A percentile compares a stretch with the other conserved stretches of the same genome.
Evolutionary conservation across 2,888 invertebrate genomes (phyloP).

Genomic region (Conistra vaccinii): DNA sequence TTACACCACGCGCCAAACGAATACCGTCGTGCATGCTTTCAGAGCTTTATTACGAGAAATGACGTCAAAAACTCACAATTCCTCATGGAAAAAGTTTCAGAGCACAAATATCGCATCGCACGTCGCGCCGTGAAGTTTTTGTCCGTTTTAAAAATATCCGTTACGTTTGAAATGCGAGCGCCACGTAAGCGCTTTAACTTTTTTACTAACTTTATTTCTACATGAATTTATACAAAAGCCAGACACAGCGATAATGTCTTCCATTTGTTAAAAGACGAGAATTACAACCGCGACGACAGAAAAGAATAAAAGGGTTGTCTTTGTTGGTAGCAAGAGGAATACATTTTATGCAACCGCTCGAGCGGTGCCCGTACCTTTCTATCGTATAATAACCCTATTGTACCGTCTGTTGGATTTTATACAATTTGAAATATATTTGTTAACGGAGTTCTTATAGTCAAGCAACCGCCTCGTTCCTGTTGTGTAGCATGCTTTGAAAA

Average conservation of each 20-base stretch:
- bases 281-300: conserved; percentile 85
- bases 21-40: conserved; percentile 48
- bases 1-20: conserved; percentile 64
- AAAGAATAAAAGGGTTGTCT: conserved; percentile 86
- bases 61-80: conserved; percentile 65
- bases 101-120: conserved; percentile 71
- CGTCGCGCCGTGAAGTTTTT: conserved; percentile 74
- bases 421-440: conserved; percentile 49
- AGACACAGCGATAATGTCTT: conserved; percentile 87
- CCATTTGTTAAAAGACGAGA: conserved; percentile 88
- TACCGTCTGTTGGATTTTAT: conserved; percentile 67
- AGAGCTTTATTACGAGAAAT: conserved; percentile 43
- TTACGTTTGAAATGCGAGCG: conserved; percentile 81
- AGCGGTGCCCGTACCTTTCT: conserved; percentile 75
- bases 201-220: conserved; percentile 85
- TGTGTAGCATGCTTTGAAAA: conserved; percentile 4
- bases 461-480: conserved; percentile 13
- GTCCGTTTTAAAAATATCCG: conserved; percentile 78
- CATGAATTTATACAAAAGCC: conserved; percentile 88
- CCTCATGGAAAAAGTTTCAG: conserved; percentile 71
- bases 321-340: conserved; percentile 83
- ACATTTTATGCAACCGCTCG: conserved; percentile 84
- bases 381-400: conserved; percentile 80
- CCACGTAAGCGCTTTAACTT: conserved; percentile 84
- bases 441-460: conserved; percentile 30